These are phyloP conservation scores for Catamblyrhynchus diadema DNA, from an alignment of 2,797 vertebrate genomes.

Conservation along the genomic window DNA sequence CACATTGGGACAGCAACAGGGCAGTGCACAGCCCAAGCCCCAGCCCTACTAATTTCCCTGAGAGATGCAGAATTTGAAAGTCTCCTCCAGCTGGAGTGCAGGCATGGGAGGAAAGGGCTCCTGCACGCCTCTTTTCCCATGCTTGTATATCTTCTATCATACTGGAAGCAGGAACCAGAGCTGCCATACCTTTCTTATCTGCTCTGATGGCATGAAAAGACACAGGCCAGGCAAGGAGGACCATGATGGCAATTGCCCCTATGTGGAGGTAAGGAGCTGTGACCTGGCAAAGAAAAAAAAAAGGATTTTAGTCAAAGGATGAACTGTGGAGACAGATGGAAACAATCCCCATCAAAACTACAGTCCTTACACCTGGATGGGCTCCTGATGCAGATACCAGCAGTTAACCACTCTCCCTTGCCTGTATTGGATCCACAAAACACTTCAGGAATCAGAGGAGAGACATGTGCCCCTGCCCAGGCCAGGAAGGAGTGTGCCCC, in stretches of 20 bases:
- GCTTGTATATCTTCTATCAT: neutral
- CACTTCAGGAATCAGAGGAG: neutral
- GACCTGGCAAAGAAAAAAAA: conserved; percentile 74
- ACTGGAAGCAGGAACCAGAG: neutral
- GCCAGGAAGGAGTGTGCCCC: neutral
- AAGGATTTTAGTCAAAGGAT: neutral
- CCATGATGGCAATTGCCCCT: conserved; percentile 81
- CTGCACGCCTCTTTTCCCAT: neutral
- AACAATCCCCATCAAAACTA: neutral
- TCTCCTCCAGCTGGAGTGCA: neutral
- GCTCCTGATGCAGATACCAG: neutral
- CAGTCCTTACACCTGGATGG: neutral
- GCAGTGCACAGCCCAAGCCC: neutral
- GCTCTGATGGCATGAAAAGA: conserved; percentile 83
- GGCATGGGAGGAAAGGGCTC: neutral
- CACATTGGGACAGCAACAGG: neutral
- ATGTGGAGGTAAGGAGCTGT: conserved; percentile 89
- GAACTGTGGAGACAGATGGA: neutral
- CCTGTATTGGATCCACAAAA: neutral
- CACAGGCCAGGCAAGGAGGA: conserved; percentile 86
- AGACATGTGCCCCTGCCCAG: neutral
- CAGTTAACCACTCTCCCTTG: neutral
- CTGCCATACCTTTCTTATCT: conserved; percentile 81
- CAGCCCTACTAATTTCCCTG: neutral
- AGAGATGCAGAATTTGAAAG: neutral